Conservation (phyloP, 1,140 invertebrate genomes). For the Chlorops oryzae region DNA sequence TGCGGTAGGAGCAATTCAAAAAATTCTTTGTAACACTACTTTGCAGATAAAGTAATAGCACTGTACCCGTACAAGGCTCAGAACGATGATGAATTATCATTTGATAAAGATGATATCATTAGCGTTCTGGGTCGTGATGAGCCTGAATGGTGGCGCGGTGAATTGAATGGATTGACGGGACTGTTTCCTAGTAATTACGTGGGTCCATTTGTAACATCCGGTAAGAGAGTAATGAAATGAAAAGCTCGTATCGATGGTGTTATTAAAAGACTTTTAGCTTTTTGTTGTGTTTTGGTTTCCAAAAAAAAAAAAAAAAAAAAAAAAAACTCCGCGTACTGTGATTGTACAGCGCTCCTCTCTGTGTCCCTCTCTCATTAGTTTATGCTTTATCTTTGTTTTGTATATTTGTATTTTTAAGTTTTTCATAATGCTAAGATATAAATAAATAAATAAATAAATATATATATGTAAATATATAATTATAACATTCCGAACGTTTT, state of each 20-base stretch:
- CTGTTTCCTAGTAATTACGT: slow-evolving; percentile 93
- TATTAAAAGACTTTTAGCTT: not conserved
- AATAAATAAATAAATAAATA: slow-evolving; percentile 8
- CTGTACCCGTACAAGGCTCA: slow-evolving; percentile 88
- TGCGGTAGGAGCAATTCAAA: not conserved
- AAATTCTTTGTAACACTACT: no score
- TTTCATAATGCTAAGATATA: no score
- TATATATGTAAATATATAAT: slow-evolving; percentile 13
- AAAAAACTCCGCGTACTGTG: no score
- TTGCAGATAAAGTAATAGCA: slow-evolving; percentile 82
- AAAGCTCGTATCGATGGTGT: not conserved
- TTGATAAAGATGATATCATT: slow-evolving; percentile 91
- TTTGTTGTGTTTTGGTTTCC: not conserved
- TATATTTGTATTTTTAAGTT: no score
- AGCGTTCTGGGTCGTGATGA: slow-evolving; percentile 86
- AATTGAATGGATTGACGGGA: slow-evolving; percentile 78
- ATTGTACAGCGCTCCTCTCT: no score
- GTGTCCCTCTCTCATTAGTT: slow-evolving; percentile 35
- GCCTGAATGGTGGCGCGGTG: slow-evolving; percentile 93
- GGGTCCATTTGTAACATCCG: slow-evolving; percentile 46
- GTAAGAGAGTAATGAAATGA: slow-evolving; percentile 29
- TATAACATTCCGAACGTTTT: no score
- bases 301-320: not conserved
- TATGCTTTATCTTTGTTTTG: slow-evolving; percentile 27
- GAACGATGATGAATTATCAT: slow-evolving; percentile 90